Percentiles rank a stretch among this genome's conserved stretches.
Evolutionary conservation across 35 echinoderm and acorn worm species (phyloP).

Genomic region (Eucidaris tribuloides): DNA sequence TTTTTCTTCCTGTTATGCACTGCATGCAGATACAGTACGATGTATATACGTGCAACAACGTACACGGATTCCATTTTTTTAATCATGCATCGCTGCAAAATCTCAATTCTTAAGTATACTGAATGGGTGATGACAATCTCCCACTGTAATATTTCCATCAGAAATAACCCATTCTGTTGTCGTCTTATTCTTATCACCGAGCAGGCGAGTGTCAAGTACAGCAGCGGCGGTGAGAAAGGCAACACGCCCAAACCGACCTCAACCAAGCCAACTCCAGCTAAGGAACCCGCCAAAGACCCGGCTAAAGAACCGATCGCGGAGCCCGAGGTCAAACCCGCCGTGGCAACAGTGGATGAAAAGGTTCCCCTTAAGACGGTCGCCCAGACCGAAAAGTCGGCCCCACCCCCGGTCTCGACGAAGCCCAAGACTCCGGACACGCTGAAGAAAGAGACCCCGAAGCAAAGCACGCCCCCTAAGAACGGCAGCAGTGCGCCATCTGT

Average conservation of each 20-base stretch:
- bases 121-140: too few relatives aligned
- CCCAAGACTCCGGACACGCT: not conserved
- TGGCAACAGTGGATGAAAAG: not conserved
- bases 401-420: not conserved
- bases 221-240: not conserved
- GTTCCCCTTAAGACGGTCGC: not conserved
- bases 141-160: too few relatives aligned
- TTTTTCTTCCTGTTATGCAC: too few relatives aligned
- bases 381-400: not conserved
- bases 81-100: too few relatives aligned
- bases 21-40: too few relatives aligned
- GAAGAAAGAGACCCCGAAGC: not conserved
- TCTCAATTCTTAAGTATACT: too few relatives aligned
- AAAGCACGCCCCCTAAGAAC: not conserved
- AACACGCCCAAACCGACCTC: not conserved
- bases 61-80: too few relatives aligned
- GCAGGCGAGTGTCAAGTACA: not conserved
- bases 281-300: too few relatives aligned
- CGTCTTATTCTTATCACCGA: too few relatives aligned
- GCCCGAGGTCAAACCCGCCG: not conserved
- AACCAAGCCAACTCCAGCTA: not conserved
- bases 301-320: too few relatives aligned
- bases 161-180: too few relatives aligned
- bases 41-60: too few relatives aligned
- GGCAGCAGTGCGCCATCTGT: not conserved